phyloP scores from a whole-genome alignment of 2,888 invertebrate genomes.

The Lasioglossum figueresi region DNA sequence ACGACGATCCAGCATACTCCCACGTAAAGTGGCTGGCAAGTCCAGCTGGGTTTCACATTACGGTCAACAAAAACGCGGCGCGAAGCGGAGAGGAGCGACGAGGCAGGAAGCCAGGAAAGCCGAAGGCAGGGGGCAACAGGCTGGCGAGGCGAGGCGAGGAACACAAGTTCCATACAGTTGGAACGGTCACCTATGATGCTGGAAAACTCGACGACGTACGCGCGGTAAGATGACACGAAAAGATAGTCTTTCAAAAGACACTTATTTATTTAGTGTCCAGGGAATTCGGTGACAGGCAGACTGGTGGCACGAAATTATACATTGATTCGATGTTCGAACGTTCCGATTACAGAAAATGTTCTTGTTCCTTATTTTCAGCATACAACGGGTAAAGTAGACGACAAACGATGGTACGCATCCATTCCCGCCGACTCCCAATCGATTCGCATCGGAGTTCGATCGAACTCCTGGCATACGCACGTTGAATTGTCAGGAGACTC shows the following conservation, averaged over 20 bases:
- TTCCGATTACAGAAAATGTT: slow-evolving; percentile 32
- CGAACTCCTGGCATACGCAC: neutral
- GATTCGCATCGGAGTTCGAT: slow-evolving; percentile 4
- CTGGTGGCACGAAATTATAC: slow-evolving; percentile 56
- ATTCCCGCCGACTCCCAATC: neutral
- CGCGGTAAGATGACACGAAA: slow-evolving; percentile 34
- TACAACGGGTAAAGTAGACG: slow-evolving; percentile 38
- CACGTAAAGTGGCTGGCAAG: slow-evolving; percentile 65
- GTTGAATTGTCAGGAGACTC: slow-evolving; percentile 20
- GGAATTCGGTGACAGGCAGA: slow-evolving; percentile 51
- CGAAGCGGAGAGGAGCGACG: neutral
- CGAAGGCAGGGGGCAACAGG: neutral
- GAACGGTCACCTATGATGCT: neutral
- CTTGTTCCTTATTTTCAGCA: slow-evolving; percentile 23
- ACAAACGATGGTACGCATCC: slow-evolving; percentile 31
- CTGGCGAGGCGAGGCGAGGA: slow-evolving; percentile 26
- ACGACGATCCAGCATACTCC: slow-evolving; percentile 51
- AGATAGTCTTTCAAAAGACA: slow-evolving; percentile 48
- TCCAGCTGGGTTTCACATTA: slow-evolving; percentile 74
- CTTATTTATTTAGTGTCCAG: slow-evolving; percentile 51
- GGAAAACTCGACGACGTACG: neutral
- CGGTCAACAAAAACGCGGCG: slow-evolving; percentile 70
- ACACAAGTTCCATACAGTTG: slow-evolving; percentile 67
- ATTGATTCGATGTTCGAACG: slow-evolving; percentile 31
- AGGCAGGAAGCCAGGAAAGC: neutral